Conservation (phyloP, 2,797 vertebrate species). For the Lithobates sylvaticus region DNA sequence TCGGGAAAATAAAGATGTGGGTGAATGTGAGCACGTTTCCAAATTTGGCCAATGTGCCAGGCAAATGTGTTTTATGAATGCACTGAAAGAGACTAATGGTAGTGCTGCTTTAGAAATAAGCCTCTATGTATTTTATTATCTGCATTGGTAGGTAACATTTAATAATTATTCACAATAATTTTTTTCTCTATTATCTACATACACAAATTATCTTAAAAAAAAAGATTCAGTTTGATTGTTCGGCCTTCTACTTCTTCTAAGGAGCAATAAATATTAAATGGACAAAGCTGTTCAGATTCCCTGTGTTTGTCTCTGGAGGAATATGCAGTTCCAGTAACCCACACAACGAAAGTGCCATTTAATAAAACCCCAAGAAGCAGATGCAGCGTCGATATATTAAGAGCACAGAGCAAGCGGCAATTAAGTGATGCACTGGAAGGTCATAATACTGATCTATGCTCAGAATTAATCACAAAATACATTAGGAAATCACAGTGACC, state of each 20-base stretch:
- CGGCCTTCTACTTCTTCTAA: background rate
- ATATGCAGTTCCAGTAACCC: slow-evolving; percentile 75
- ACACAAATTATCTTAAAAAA: background rate
- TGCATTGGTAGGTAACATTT: background rate
- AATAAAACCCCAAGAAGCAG: slow-evolving; percentile 86
- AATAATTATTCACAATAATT: background rate
- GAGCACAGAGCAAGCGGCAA: slow-evolving; percentile 95
- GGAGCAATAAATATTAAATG: slow-evolving; percentile 13
- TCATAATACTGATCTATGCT: slow-evolving; percentile 99
- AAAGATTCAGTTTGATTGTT: background rate
- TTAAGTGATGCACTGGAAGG: slow-evolving; percentile 96
- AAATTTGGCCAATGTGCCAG: background rate
- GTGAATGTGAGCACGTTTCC: background rate
- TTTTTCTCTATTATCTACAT: background rate
- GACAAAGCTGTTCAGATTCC: slow-evolving; percentile 17
- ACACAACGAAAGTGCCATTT: slow-evolving; percentile 85
- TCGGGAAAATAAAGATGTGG: no score
- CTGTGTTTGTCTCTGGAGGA: slow-evolving; percentile 22
- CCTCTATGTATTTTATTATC: background rate
- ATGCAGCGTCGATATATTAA: slow-evolving; percentile 93
- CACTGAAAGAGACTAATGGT: no score
- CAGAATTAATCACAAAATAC: slow-evolving; percentile 97
- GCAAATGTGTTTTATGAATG: background rate
- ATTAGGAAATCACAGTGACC: slow-evolving; percentile 99
- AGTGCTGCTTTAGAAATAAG: background rate